A percentile compares a stretch with the other conserved stretches of the same genome.
These are phyloP conservation scores for Vollenhovia emeryi DNA, from an alignment of 1,140 invertebrate genomes.

Conservation along the genomic window DNA sequence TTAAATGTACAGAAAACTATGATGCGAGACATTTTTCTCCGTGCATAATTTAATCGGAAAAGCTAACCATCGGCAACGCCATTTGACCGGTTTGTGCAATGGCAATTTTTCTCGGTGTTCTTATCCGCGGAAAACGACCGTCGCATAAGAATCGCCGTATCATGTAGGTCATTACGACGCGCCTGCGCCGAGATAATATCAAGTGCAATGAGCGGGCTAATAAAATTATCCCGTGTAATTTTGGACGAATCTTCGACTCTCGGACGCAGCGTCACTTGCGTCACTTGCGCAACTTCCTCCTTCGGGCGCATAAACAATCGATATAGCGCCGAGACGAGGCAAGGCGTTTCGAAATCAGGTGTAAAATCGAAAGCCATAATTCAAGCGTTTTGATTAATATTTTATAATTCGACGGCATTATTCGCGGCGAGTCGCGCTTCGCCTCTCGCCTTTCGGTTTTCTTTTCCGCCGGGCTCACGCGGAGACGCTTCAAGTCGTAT, in stretches of 20 bases:
- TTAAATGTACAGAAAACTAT: too few species aligned
- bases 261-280: too few species aligned
- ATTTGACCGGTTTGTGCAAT: too few species aligned
- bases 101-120: too few species aligned
- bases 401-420: neutral
- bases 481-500: neutral
- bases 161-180: neutral
- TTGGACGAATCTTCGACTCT: constrained; percentile 4
- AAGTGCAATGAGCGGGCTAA: neutral
- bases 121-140: neutral
- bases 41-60: too few species aligned
- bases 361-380: neutral
- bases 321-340: neutral
- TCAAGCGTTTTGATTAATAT: neutral
- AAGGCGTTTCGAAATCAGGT: neutral
- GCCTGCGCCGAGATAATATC: neutral
- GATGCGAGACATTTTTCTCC: too few species aligned
- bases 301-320: neutral
- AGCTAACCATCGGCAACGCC: too few species aligned
- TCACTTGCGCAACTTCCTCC: neutral
- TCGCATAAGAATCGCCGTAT: neutral
- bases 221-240: constrained; percentile 9
- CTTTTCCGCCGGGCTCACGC: neutral
- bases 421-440: neutral
- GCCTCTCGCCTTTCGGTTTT: too few species aligned